Evolutionary conservation across 64 coral and sea anemone species (phyloP).

Genomic region (Dendrophyllia cribrosa): DNA sequence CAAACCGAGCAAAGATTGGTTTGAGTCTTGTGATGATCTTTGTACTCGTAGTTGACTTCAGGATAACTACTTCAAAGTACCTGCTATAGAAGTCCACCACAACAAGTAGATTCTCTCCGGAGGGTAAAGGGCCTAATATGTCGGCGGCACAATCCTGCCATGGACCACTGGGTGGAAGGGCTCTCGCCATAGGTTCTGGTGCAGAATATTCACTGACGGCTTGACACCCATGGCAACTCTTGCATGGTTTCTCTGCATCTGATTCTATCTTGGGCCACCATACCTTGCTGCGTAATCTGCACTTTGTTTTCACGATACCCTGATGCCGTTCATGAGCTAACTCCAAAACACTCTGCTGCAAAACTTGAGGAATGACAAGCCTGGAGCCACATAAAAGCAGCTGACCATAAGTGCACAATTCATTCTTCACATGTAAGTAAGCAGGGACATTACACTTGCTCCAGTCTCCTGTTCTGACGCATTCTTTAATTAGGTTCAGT

Average conservation of each 20-base stretch:
- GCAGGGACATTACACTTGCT: too few species aligned
- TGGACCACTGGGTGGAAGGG: not conserved
- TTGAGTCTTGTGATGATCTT: not conserved
- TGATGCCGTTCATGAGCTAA: not conserved
- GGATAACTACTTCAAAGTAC: slow-evolving; percentile 4
- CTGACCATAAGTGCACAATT: not conserved
- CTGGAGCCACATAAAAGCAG: not conserved
- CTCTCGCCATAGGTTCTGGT: not conserved
- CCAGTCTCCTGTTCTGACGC: not conserved
- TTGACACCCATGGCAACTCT: too few species aligned
- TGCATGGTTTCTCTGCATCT: too few species aligned
- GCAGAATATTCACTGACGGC: too few species aligned
- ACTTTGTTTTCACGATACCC: not conserved
- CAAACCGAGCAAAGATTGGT: slow-evolving; percentile 22
- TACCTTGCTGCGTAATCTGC: not conserved
- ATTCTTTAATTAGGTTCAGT: not conserved
- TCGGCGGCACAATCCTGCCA: slow-evolving; percentile 20
- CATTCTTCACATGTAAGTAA: too few species aligned
- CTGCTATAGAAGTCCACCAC: not conserved
- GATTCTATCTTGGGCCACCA: too few species aligned
- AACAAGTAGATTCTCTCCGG: not conserved
- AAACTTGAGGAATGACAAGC: slow-evolving; percentile 4
- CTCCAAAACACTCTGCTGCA: not conserved
- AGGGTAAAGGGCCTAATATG: not conserved
- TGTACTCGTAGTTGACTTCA: slow-evolving; percentile 9